Conservation (phyloP, 2,797 vertebrate genomes). For the Rhinatrema bivittatum region DNA sequence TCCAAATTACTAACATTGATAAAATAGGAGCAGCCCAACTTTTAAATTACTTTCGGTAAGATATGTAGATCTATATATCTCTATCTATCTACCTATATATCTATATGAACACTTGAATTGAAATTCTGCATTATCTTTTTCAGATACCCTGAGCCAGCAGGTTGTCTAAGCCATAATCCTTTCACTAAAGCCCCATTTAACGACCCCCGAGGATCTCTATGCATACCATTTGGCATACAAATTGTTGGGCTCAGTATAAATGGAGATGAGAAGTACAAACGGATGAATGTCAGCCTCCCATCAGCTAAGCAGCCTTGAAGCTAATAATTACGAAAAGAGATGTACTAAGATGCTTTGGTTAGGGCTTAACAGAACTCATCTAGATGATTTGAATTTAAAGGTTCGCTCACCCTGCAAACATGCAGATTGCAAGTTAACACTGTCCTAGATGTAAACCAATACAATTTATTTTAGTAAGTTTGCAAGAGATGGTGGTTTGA, state of each 20-base stretch:
- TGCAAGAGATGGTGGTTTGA: no score
- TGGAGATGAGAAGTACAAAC: not conserved
- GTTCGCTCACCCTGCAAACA: no score
- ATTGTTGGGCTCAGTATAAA: not conserved
- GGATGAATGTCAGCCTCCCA: not conserved
- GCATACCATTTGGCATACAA: not conserved
- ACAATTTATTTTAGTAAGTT: no score
- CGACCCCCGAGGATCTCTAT: slow-evolving; percentile 1
- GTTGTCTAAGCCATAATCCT: slow-evolving; percentile 23
- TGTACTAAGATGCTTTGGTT: not conserved
- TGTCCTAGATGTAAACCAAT: no score
- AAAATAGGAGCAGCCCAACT: not conserved
- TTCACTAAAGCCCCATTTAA: not conserved
- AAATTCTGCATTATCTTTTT: not conserved
- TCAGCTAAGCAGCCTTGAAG: not conserved
- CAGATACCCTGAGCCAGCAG: not conserved
- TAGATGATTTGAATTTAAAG: no score
- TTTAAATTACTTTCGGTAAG: no score
- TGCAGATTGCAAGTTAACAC: no score
- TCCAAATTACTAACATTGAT: slow-evolving; percentile 21
- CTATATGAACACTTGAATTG: no score
- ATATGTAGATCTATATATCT: not conserved
- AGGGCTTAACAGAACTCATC: no score
- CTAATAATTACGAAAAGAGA: slow-evolving; percentile 9
- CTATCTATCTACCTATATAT: not conserved